These are phyloP conservation scores for Lytechinus variegatus DNA, from an alignment of 35 echinoderm and acorn worm genomes.

Conservation along the genomic window DNA sequence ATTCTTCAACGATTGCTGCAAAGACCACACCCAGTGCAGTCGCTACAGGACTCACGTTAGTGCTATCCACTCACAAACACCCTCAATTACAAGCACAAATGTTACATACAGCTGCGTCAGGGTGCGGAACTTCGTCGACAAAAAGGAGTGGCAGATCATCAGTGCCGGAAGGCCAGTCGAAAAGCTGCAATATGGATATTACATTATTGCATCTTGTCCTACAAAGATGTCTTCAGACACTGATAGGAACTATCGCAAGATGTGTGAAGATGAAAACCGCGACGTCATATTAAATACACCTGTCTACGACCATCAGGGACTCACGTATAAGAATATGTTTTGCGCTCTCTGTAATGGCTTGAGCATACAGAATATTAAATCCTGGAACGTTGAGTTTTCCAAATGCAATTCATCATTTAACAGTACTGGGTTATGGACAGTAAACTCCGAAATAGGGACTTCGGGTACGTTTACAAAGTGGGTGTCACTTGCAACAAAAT, in stretches of 20 bases:
- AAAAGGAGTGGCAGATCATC: neutral
- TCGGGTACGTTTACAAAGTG: neutral
- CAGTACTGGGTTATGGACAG: neutral
- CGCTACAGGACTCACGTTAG: neutral
- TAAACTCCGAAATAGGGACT: neutral
- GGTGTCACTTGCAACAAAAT: slow-evolving; percentile 14
- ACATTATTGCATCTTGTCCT: slow-evolving; percentile 28
- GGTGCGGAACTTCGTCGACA: neutral
- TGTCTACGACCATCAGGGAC: neutral
- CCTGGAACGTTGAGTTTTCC: slow-evolving; percentile 34
- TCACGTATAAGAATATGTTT: slow-evolving; percentile 45
- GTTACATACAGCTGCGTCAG: neutral
- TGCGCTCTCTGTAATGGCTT: slow-evolving; percentile 45
- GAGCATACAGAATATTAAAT: neutral
- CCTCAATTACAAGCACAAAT: neutral
- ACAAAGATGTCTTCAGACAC: neutral
- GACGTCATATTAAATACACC: slow-evolving; percentile 26
- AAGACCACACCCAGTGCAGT: slow-evolving; percentile 24
- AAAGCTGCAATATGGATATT: slow-evolving; percentile 33
- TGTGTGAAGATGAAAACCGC: slow-evolving; percentile 17
- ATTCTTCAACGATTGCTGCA: slow-evolving; percentile 36
- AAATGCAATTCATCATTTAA: slow-evolving; percentile 11
- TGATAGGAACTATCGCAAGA: neutral
- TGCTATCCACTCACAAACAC: neutral
- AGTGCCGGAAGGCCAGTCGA: slow-evolving; percentile 1